These are phyloP conservation scores for Ormia ochracea DNA, from an alignment of 2,888 invertebrate species.

Conservation along the genomic window DNA sequence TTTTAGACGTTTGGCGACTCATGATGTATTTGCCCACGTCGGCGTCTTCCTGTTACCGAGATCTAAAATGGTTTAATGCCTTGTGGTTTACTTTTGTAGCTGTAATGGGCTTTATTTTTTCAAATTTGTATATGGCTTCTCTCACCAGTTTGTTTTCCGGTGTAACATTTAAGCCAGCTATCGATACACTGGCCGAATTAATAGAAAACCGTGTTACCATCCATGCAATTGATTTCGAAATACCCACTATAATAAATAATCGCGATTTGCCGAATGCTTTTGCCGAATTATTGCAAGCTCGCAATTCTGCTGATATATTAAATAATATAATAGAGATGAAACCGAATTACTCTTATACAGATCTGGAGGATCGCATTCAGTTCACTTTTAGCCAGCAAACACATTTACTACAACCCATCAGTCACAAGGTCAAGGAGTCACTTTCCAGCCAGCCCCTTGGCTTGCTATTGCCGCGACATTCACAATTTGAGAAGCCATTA, in stretches of 20 bases:
- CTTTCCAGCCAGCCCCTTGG: slow-evolving; percentile 65
- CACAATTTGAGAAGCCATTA: slow-evolving; percentile 65
- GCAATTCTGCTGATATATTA: slow-evolving; percentile 44
- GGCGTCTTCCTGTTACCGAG: neutral
- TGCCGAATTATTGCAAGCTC: slow-evolving; percentile 56
- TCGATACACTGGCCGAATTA: slow-evolving; percentile 63
- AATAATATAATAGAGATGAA: slow-evolving; percentile 35
- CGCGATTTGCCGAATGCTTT: slow-evolving; percentile 64
- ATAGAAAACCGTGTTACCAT: slow-evolving; percentile 61
- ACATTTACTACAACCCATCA: slow-evolving; percentile 63
- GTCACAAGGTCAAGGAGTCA: slow-evolving; percentile 64
- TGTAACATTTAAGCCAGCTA: slow-evolving; percentile 62
- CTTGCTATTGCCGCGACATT: slow-evolving; percentile 66
- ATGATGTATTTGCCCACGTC: slow-evolving; percentile 63
- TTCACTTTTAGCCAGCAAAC: slow-evolving; percentile 66
- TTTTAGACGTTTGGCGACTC: slow-evolving; percentile 62
- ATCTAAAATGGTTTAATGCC: slow-evolving; percentile 49
- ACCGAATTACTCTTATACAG: slow-evolving; percentile 57
- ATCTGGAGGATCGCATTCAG: slow-evolving; percentile 64
- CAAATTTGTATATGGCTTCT: slow-evolving; percentile 67
- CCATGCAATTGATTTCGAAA: slow-evolving; percentile 64
- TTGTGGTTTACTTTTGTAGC: slow-evolving; percentile 58
- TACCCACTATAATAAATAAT: slow-evolving; percentile 64
- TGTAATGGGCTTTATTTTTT: slow-evolving; percentile 66
- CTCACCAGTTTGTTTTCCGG: slow-evolving; percentile 68